Percentiles rank a stretch among this genome's conserved stretches.
Evolutionary conservation across 2,797 vertebrate genomes (phyloP).

Genomic region (Hoplostethus mediterraneus): DNA sequence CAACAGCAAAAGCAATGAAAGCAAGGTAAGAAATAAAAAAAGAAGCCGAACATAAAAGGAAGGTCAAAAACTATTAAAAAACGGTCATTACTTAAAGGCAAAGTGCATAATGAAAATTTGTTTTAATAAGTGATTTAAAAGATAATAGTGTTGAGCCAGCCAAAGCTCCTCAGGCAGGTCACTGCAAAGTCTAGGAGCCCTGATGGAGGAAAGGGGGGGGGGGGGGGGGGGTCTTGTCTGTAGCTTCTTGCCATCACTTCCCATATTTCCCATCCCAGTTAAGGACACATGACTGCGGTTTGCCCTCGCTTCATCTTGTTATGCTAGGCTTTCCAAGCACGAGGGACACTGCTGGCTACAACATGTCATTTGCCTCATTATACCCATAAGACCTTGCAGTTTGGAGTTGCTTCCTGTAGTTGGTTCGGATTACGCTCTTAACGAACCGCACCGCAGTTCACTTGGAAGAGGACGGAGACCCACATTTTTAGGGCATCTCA

Average conservation of each 20-base stretch:
- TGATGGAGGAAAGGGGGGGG: neutral
- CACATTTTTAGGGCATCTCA: neutral
- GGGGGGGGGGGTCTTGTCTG: too few species aligned
- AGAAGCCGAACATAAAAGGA: neutral
- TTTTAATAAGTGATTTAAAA: slow-evolving; percentile 29
- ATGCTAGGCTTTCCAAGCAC: slow-evolving; percentile 31
- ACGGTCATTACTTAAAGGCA: neutral
- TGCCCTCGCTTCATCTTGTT: slow-evolving; percentile 12
- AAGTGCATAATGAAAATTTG: neutral
- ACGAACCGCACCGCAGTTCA: too few species aligned
- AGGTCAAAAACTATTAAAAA: neutral
- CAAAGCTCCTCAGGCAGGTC: slow-evolving; percentile 26
- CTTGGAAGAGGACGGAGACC: too few species aligned
- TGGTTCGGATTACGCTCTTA: too few species aligned
- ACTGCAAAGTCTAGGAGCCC: slow-evolving; percentile 23
- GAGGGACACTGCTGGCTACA: too few species aligned
- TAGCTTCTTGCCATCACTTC: too few species aligned
- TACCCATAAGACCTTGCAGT: too few species aligned
- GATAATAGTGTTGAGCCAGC: slow-evolving; percentile 18
- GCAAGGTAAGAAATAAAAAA: slow-evolving; percentile 11
- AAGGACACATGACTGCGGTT: too few species aligned
- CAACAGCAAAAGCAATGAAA: neutral
- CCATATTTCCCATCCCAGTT: too few species aligned
- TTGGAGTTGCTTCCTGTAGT: too few species aligned
- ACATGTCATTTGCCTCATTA: too few species aligned